phyloP scores from a whole-genome alignment of 2,113 vertebrate genomes.

The Hassar affinis region DNA sequence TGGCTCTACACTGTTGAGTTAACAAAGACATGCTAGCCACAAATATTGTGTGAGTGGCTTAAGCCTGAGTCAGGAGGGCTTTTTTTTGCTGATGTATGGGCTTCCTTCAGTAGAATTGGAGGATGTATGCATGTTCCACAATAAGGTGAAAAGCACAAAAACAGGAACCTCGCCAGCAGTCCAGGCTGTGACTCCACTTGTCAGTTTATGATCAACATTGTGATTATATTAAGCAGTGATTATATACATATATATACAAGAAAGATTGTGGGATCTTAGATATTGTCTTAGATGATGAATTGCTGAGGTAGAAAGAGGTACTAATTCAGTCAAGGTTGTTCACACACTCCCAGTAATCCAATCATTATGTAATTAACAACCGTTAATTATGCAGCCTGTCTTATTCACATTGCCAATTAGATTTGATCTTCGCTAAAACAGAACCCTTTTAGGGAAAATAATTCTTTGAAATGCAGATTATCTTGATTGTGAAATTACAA shows the following conservation, averaged over 20 bases:
- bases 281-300: background rate
- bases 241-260: background rate
- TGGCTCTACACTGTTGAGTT: background rate
- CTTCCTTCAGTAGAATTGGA: constrained; percentile 73
- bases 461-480: background rate
- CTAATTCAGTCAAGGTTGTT: background rate
- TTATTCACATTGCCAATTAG: background rate
- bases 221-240: background rate
- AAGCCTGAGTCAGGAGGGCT: constrained; percentile 4
- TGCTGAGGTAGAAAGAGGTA: background rate
- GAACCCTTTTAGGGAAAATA: background rate
- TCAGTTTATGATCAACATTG: constrained; percentile 16
- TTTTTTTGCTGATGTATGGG: constrained; percentile 56
- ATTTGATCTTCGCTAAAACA: background rate
- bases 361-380: constrained; percentile 28
- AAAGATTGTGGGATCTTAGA: background rate
- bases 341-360: constrained; percentile 9
- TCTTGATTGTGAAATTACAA: background rate
- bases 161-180: constrained; percentile 68
- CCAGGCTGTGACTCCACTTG: constrained; percentile 13
- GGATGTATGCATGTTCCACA: constrained; percentile 69
- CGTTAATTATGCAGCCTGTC: background rate
- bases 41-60: constrained; percentile 27
- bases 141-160: constrained; percentile 64
- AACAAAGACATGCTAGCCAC: background rate